Evolutionary conservation across 2,113 vertebrate species (phyloP), one percentile per base, ranked within the genome.

Genomic region (Cyanocitta stelleri): DNA sequence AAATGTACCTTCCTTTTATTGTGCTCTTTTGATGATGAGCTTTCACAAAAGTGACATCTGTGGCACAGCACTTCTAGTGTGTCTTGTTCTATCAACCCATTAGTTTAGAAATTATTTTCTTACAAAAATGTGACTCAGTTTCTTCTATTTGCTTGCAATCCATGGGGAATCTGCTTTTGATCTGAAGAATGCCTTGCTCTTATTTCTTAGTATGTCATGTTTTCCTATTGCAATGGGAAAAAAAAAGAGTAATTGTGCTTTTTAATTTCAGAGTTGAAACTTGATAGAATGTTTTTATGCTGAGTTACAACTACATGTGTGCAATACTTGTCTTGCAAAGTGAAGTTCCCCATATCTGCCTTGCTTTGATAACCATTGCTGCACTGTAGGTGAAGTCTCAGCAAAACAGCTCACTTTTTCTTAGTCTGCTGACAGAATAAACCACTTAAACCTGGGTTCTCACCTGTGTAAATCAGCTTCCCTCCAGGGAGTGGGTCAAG

Each of bases 21-120:
- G 13, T 88, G 67, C 67, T 94, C 46, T 91, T 89, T 91, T 75
- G 69, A 61, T 86, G 68, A 95, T 81, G 83, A 96, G 69, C 85
- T 93, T 88, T 69, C 6, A 37, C 18, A 5, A 56, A 92, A 93
- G 41, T 74, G 71, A 63, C 49, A 91, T 52, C 78, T 86, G 83
- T 92, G 95, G 83, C 92, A 84, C 90, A 93, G 61, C 85, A 92
- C 79, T 56, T 83, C 44, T 72, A 54, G 48, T 12, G 48, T 16
- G 6, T 96, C 93, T 87, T 66, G 66, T 96, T 90, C 85, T 93
- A 49, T 73, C 5, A 22, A 88, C 56, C 72, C 87, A 24, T 89
- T 92, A 86, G 79, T 78, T 94, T 95, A 92, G 93, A 94, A 81
- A 84, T 90, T 23, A 81, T 94, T 97, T 96, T 94, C 86, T 46